Percentiles rank a stretch among this genome's conserved stretches.
Conservation (phyloP, 2,888 invertebrate genomes). For the Esperia sulphurella region DNA sequence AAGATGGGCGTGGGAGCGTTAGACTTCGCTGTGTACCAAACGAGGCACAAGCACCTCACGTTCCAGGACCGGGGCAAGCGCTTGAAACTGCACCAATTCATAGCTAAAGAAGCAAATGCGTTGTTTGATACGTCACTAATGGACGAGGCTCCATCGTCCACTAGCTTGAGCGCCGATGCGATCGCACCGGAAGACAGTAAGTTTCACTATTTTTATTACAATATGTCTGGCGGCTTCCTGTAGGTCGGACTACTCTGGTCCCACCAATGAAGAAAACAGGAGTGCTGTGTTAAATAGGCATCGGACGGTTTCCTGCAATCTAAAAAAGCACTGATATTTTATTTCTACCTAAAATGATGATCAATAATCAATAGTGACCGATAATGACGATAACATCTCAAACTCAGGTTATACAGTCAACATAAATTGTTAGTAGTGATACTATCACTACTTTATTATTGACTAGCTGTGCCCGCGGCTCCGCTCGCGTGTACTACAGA, state of each 20-base stretch:
- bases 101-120: slow-evolving; percentile 89
- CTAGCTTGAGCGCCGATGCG: slow-evolving; percentile 74
- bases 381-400: too few species aligned
- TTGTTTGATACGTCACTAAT: slow-evolving; percentile 81
- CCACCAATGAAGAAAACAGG: too few species aligned
- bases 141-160: slow-evolving; percentile 70
- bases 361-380: too few species aligned
- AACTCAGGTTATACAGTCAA: too few species aligned
- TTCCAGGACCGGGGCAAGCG: slow-evolving; percentile 92
- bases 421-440: too few species aligned
- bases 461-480: too few species aligned
- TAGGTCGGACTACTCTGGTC: not conserved
- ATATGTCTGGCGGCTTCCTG: not conserved
- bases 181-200: slow-evolving; percentile 77
- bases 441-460: too few species aligned
- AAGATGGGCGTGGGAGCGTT: slow-evolving; percentile 80
- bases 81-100: slow-evolving; percentile 91
- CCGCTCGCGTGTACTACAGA: too few species aligned
- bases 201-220: slow-evolving; percentile 17
- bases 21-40: slow-evolving; percentile 87
- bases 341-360: too few species aligned
- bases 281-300: too few species aligned
- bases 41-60: slow-evolving; percentile 88
- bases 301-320: too few species aligned
- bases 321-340: too few species aligned